Evolutionary conservation across 2,888 invertebrate genomes (phyloP), one percentile per base, ranked within the genome.

Genomic region (Dioctria rufipes): DNA sequence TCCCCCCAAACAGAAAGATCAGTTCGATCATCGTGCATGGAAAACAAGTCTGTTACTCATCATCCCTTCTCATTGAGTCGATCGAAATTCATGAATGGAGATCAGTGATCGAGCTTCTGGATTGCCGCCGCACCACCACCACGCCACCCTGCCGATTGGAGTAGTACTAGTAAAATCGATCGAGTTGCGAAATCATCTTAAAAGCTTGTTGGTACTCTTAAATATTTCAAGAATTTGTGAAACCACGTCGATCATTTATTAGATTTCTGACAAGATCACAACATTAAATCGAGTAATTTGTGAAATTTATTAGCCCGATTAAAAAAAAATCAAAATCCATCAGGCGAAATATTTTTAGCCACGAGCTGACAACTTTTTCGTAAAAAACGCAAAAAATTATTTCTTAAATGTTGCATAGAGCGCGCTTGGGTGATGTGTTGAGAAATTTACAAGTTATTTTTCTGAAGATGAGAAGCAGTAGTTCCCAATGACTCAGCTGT

Each of bases 31-130:
- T 60, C 73, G 42, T 42, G 25, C 25, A 25, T 1, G 25, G 25
- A 25, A 58, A 73, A 58, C 73, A 42, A 40, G 60, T 54, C 49
- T 58, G 37, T 73, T 73, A 73, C 73, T 73, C 73, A 73, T 71
- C 71, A 39, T 49, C 73, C 42, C 73, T 58, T 58, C 58, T 13
- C 73, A 40, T 25, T 25, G 25, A 25, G 25, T 25, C 25, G 40
- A 40, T 73, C 54, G 60, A 60, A 67, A 58, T 54, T 73, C 73
- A 73, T 73, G 73, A 73, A 73, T 73, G 73, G 42, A 39, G 73
- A 54, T 58, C 43, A 58, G 42, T 58, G 73, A 73, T 73, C 73
- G 11, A 37, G 69, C 25, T 25, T 0, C 25, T 25, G 25, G 25
- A 25, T 2, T 2, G 25, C 25, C 25, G 25, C 25, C 25, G 25